Base-by-base conservation (phyloP, 1,140 invertebrate species). In the Meteorus sp. region DNA sequence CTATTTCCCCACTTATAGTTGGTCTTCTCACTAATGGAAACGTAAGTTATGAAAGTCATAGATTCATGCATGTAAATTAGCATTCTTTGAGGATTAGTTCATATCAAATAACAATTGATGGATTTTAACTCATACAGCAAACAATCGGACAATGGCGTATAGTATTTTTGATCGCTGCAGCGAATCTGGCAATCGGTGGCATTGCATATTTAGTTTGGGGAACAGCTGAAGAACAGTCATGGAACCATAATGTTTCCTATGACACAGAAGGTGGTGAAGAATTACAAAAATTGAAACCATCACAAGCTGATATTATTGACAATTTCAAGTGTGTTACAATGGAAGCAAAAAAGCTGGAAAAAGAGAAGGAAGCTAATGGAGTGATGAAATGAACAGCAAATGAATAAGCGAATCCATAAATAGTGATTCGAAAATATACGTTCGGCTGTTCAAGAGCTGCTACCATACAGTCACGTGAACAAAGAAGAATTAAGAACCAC, bases 61-160 rank as follows among this genome's bases (percentile, higher is more conserved):
- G n/a, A 45, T 25, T n/a, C n/a, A 45, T 11, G 22, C 22, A 23
- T 20, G 17, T 45, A 48, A 29, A 27, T 48, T n/a, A 27, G 13
- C 15, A 48, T 11, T 48, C 6, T 33, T 35, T 51, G 11, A 13
- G 0, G 5, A 8, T 17, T 7, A 33, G 7, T 9, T 7, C 0
- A 22, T 33, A 23, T 9, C 29, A 54, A 29, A 29, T 27, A 25
- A 25, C 27, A 15, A 48, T 61, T 56, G 20, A n/a, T 51, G 3
- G 20, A 43, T 67, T 39, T 23, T 55, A 20, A 25, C 15, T 22
- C 45, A 8, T 77, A 0, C 62, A 89, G 86, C 85, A 88, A 86
- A 87, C 85, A 0, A 78, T 85, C 19, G 76, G 77, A 1, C 85
- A 86, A 62, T 89, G 87, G 87, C 82, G 84, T 61, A 75, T 84